Evolutionary conservation across 2,888 invertebrate species (phyloP).

Genomic region (Pachymerium ferrugineum): DNA sequence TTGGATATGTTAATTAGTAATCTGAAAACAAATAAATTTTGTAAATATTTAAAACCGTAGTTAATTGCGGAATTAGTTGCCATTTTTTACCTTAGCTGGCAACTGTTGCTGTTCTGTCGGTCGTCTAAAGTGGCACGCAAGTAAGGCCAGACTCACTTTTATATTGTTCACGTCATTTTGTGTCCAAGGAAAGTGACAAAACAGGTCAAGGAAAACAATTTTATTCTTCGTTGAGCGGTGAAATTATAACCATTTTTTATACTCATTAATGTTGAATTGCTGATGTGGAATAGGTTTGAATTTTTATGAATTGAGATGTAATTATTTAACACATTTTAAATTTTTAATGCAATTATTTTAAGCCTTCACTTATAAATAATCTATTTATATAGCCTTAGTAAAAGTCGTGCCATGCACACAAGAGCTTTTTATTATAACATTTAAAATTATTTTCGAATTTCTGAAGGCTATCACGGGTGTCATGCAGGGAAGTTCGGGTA

Average conservation of each 20-base stretch:
- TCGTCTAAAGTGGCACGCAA: background rate
- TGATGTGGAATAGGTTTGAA: too few species aligned
- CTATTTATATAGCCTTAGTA: background rate
- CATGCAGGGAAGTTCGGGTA: too few species aligned
- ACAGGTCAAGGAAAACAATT: conserved; percentile 15
- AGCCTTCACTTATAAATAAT: background rate
- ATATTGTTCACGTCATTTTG: background rate
- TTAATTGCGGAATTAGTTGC: background rate
- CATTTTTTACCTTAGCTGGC: too few species aligned
- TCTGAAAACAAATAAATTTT: background rate
- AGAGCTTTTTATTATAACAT: background rate
- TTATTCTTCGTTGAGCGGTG: conserved; percentile 5
- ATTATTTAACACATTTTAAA: too few species aligned
- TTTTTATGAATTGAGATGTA: too few species aligned
- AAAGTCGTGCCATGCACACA: background rate
- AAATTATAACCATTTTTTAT: background rate
- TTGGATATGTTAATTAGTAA: background rate
- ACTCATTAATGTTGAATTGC: too few species aligned
- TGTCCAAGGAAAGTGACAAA: background rate
- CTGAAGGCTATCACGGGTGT: too few species aligned
- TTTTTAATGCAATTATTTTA: background rate
- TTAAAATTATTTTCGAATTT: too few species aligned
- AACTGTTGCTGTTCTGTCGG: too few species aligned
- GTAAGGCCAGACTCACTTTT: background rate
- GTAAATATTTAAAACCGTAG: background rate